phyloP scores from a whole-genome alignment of 2,797 vertebrate genomes.

The Thaleichthys pacificus region DNA sequence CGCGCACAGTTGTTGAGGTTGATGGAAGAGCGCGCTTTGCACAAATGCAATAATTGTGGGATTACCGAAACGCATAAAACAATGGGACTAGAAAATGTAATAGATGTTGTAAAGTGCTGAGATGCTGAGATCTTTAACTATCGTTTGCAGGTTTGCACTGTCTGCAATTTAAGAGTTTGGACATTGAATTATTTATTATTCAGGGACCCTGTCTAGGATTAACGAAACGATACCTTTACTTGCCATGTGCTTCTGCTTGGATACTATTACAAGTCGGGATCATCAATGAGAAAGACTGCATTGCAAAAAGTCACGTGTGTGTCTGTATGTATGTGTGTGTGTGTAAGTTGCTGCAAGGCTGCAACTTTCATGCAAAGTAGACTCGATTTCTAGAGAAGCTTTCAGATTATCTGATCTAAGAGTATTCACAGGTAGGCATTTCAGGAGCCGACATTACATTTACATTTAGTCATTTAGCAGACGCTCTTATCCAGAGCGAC shows the following conservation, averaged over 20 bases:
- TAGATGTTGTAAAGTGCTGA: no score
- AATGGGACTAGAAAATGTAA: no score
- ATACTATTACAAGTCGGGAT: background rate
- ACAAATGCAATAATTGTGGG: slow-evolving; percentile 24
- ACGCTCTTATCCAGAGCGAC: no score
- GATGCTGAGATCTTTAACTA: slow-evolving; percentile 15
- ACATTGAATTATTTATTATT: slow-evolving; percentile 43
- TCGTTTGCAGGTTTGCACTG: slow-evolving; percentile 14
- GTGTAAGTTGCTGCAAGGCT: background rate
- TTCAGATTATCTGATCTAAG: no score
- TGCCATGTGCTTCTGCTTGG: slow-evolving; percentile 27
- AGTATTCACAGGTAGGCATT: no score
- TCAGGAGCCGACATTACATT: no score
- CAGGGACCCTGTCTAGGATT: slow-evolving; percentile 35
- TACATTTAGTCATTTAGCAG: no score
- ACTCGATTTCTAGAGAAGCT: no score
- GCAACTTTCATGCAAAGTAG: no score
- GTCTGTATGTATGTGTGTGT: background rate
- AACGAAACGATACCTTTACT: slow-evolving; percentile 40
- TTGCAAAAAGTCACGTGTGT: background rate
- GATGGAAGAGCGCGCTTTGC: slow-evolving; percentile 56
- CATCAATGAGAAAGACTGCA: slow-evolving; percentile 7
- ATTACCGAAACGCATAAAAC: background rate
- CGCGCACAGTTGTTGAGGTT: slow-evolving; percentile 66
- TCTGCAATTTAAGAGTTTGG: slow-evolving; percentile 11